phyloP scores from a whole-genome alignment of 2,113 vertebrate genomes.

The Stictonetta naevosa region DNA sequence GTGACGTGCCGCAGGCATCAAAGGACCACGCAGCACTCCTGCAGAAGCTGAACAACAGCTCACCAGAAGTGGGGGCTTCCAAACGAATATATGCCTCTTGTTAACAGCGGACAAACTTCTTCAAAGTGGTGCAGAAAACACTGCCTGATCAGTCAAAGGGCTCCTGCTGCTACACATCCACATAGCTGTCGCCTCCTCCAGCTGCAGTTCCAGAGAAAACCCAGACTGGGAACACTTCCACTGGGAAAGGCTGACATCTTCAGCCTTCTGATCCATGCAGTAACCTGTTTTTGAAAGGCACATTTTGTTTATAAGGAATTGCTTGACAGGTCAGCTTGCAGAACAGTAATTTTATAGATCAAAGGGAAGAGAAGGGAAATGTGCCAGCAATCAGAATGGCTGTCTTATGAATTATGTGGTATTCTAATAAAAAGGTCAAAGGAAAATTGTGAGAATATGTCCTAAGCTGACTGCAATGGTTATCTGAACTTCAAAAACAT shows the following conservation, averaged over 20 bases:
- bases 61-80: background rate
- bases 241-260: background rate
- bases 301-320: background rate
- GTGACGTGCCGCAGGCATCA: background rate
- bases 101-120: background rate
- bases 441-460: background rate
- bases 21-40: background rate
- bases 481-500: background rate
- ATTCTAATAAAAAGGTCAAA: slow-evolving; percentile 2
- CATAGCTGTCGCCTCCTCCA: background rate
- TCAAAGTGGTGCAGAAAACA: background rate
- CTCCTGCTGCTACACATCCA: background rate
- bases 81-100: background rate
- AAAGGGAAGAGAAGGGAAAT: slow-evolving; percentile 35
- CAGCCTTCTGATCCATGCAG: background rate
- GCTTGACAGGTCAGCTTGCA: background rate
- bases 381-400: background rate
- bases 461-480: background rate
- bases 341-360: background rate
- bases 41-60: background rate
- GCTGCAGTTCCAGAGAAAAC: background rate
- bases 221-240: background rate
- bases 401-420: background rate
- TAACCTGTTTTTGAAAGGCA: background rate
- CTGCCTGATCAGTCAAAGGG: background rate